These are phyloP conservation scores for Bombus haemorrhoidalis DNA, from an alignment of 1,140 invertebrate species.

Conservation along the genomic window DNA sequence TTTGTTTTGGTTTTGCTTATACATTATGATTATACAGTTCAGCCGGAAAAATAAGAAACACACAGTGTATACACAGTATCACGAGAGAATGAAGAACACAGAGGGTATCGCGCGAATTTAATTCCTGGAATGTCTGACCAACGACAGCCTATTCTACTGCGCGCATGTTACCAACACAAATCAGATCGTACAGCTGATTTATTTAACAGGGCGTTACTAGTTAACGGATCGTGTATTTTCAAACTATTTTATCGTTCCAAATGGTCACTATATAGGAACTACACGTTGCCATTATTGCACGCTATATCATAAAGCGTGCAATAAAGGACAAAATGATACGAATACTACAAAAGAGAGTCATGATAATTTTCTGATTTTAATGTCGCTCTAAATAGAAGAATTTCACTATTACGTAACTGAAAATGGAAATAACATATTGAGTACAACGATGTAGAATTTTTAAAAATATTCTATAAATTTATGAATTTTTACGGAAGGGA, in stretches of 20 bases:
- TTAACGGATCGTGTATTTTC: background rate
- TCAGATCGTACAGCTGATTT: conserved; percentile 27
- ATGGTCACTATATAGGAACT: background rate
- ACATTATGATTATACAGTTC: background rate
- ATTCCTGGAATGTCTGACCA: background rate
- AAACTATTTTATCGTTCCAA: background rate
- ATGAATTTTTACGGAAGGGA: background rate
- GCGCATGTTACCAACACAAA: background rate
- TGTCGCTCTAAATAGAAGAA: background rate
- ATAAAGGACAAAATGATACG: background rate
- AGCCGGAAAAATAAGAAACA: no score
- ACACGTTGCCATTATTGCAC: background rate
- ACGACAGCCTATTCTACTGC: background rate
- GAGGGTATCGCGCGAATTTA: background rate
- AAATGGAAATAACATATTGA: background rate
- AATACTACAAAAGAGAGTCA: background rate
- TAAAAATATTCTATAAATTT: background rate
- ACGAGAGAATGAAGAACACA: background rate
- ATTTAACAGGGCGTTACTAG: background rate
- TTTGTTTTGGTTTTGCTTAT: background rate
- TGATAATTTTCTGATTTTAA: background rate
- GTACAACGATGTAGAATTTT: background rate
- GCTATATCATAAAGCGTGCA: background rate
- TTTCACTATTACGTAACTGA: background rate
- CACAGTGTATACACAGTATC: background rate